Base-by-base conservation (phyloP, 2,113 vertebrate genomes). In the Percopsis transmontana region DNA sequence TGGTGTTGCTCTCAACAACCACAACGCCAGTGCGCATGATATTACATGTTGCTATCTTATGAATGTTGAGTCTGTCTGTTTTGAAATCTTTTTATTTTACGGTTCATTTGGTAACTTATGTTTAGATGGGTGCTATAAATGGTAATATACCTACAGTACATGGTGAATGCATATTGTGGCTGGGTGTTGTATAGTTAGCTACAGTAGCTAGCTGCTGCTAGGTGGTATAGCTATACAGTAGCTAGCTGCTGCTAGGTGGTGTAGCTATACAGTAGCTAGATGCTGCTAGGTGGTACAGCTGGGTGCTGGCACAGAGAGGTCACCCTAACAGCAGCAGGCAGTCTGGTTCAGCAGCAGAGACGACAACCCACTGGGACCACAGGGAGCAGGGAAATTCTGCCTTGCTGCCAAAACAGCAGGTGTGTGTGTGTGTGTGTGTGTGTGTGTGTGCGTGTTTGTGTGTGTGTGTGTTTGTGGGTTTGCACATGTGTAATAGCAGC, bases 381-480 rank as follows among this genome's bases (percentile, higher is more conserved):
- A 12, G 64, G 19, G 52, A 6, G 2, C 40, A 21, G 12, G 66
- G 41, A 58, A 51, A 48, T 62, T 58, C 66, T 79, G 62, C 66
- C 61, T 1, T 64, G 60, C 69, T 18, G 41, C 68, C 68, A 73
- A 55, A 24, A 53, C 69, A 57, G 66, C 45, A 66, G 77, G 62
- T 71, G 82, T 72, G 66, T 58, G 55, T 11, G 20, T 45, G 9
- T 5, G 14, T 27, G 16, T 38, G 62, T 71, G 82, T 72, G 66
- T 58, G 55, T 11, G 20, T 45, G 9, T 5, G 14, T 27, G 16
- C 15, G 20, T 54, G 62, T 68, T 39, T 3, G 62, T 71, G 82
- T 72, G 66, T 58, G 55, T 11, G 20, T 45, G 9, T 5, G 14
- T 27, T 21, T n/a, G 16, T 56, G 2, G 24, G 53, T 38, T 6